Percentiles rank a stretch among this genome's conserved stretches.
phyloP scores from a whole-genome alignment of 2,113 vertebrate genomes.

The Xenotilapia leptura region DNA sequence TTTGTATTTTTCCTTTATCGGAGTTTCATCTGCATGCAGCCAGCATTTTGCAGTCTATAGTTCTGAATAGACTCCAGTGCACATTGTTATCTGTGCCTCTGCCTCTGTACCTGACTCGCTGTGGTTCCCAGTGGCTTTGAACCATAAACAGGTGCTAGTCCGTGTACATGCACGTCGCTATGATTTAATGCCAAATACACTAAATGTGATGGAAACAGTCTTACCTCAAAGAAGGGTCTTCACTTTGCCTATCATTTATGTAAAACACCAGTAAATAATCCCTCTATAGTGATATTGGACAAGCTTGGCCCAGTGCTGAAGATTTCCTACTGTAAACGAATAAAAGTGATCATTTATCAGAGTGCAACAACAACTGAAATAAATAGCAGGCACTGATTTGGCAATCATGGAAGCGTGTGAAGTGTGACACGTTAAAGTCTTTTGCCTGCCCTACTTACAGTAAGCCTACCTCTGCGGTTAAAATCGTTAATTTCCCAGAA shows the following conservation, averaged over 20 bases:
- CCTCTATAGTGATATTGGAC: background rate
- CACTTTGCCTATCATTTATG: background rate
- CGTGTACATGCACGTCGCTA: slow-evolving; percentile 12
- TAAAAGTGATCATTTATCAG: background rate
- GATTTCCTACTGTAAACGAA: background rate
- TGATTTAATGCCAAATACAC: slow-evolving; percentile 3
- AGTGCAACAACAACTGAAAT: background rate
- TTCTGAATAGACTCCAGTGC: slow-evolving; percentile 62
- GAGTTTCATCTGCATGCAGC: slow-evolving; percentile 54
- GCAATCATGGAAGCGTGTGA: background rate
- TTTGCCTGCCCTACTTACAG: background rate
- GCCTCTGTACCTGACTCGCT: slow-evolving; percentile 46
- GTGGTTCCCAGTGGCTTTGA: slow-evolving; percentile 46
- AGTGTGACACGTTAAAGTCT: background rate
- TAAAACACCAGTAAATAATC: background rate
- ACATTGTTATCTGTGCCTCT: slow-evolving; percentile 53
- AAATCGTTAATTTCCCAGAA: background rate
- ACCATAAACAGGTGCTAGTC: slow-evolving; percentile 57
- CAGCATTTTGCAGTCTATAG: slow-evolving; percentile 60
- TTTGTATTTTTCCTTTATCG: slow-evolving; percentile 59
- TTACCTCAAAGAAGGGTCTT: background rate
- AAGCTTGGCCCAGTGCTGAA: background rate
- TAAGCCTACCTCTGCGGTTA: background rate
- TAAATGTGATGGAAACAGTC: background rate
- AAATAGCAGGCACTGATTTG: background rate